Base-by-base conservation (phyloP, 2,113 vertebrate genomes). In the Peromyscus leucopus region DNA sequence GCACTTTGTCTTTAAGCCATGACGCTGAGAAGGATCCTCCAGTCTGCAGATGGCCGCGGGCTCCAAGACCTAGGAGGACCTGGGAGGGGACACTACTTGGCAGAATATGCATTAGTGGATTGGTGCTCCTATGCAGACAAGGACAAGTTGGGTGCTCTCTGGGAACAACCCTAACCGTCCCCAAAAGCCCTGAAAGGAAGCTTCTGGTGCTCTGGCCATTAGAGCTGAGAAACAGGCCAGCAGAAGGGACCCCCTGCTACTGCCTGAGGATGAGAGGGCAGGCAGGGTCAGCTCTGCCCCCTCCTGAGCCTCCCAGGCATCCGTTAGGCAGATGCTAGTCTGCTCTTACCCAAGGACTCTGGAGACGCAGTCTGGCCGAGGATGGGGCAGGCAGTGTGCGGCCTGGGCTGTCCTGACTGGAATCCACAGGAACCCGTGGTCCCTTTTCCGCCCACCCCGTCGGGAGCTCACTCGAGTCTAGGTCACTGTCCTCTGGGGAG, bases 241-340 rank as follows among this genome's bases (percentile, higher is more conserved):
- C 39, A 33, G 48, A 28, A 42, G 39, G 59, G 39, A 16, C 65
- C 0, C 7, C 26, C 39, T 42, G 61, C 61, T 65, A 3, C 3
- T 9, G 9, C 57, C 13, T 2, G 67, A 55, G 11, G 61, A 55
- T 9, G 2, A 8, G 46, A 5, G 12, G 67, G 55, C 31, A 21
- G 31, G 9, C 22, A 46, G 33, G 42, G 28, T 57, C 28, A 0
- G 42, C 51, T 22, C 2, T 7, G 0, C 55, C 31, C 4, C 8
- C 10, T 5, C 39, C 33, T 4, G 1, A 0, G 8, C 26, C 61
- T 33, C 63, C 5, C 1, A 0, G 0, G 28, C 79, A 19, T 46
- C 74, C 74, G 17, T 9, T 42, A 10, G 36, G 13, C 7, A 51
- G 51, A 51, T 51, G 80, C 36, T 0, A 7, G 11, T 17, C 2